These are phyloP conservation scores for Choreutis nemorana DNA, from an alignment of 2,888 invertebrate species.

Conservation along the genomic window DNA sequence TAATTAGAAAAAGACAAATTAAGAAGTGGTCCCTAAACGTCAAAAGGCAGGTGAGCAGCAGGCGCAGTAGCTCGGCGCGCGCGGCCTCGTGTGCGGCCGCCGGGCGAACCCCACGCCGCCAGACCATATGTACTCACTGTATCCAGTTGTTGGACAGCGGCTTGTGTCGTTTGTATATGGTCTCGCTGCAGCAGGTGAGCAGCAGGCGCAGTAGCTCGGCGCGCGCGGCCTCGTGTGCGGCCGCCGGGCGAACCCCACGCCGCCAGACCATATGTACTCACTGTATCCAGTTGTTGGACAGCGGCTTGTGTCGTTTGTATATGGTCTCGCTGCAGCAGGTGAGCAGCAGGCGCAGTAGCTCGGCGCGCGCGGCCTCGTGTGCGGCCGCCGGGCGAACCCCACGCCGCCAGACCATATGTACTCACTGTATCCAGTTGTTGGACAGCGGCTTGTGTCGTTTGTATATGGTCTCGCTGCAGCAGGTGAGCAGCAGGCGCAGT, in stretches of 20 bases:
- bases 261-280: slow-evolving; percentile 90
- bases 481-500: slow-evolving; percentile 90
- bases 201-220: slow-evolving; percentile 92
- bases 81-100: slow-evolving; percentile 86
- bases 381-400: slow-evolving; percentile 94
- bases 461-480: slow-evolving; percentile 98
- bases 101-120: slow-evolving; percentile 99
- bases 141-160: slow-evolving; percentile 89
- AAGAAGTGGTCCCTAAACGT: too few species aligned
- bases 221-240: slow-evolving; percentile 87
- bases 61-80: slow-evolving; percentile 89
- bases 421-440: slow-evolving; percentile 83
- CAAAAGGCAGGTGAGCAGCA: slow-evolving; percentile 92
- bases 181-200: slow-evolving; percentile 96
- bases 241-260: slow-evolving; percentile 97
- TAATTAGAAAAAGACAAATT: too few species aligned
- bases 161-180: slow-evolving; percentile 90
- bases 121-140: slow-evolving; percentile 82
- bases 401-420: slow-evolving; percentile 96
- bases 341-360: slow-evolving; percentile 89
- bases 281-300: slow-evolving; percentile 78
- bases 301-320: slow-evolving; percentile 70
- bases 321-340: slow-evolving; percentile 98
- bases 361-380: slow-evolving; percentile 88
- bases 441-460: slow-evolving; percentile 50